A percentile compares a stretch with the other conserved stretches of the same genome.
phyloP scores from a whole-genome alignment of 2,888 invertebrate genomes.

The Penaeus monodon region DNA sequence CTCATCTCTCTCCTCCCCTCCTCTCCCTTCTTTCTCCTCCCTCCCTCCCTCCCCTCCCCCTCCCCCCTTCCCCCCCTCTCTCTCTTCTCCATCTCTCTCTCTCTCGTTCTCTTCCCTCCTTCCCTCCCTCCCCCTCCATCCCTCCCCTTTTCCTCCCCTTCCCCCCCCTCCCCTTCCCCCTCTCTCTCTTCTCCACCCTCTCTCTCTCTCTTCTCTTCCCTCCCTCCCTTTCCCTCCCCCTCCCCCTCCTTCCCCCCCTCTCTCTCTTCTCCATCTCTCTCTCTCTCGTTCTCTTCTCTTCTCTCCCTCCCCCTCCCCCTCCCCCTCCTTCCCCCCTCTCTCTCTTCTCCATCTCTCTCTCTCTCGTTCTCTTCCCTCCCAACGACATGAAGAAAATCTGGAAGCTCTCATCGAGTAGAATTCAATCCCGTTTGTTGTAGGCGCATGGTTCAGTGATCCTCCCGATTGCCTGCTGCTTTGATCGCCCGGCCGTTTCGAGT shows the following conservation, averaged over 20 bases:
- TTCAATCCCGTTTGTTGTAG: slow-evolving; percentile 58
- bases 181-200: background rate
- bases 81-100: background rate
- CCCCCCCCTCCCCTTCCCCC: background rate
- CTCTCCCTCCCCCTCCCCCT: no score
- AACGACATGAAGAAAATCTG: slow-evolving; percentile 41
- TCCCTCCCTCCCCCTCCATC: no score
- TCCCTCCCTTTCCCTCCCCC: background rate
- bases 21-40: no score
- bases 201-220: slow-evolving; percentile 8
- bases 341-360: no score
- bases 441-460: slow-evolving; percentile 55
- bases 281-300: no score
- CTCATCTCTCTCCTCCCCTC: no score
- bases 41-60: no score
- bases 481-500: slow-evolving; percentile 50
- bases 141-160: no score
- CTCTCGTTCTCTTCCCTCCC: background rate
- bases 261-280: no score
- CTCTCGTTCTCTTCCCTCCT: no score
- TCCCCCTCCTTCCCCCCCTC: no score
- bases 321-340: no score
- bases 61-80: slow-evolving; percentile 38
- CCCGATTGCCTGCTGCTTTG: slow-evolving; percentile 55
- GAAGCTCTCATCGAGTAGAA: slow-evolving; percentile 52